A percentile compares a stretch with the other conserved stretches of the same genome.
phyloP scores from a whole-genome alignment of 2,888 invertebrate genomes.

The Amblyjoppa proteus region DNA sequence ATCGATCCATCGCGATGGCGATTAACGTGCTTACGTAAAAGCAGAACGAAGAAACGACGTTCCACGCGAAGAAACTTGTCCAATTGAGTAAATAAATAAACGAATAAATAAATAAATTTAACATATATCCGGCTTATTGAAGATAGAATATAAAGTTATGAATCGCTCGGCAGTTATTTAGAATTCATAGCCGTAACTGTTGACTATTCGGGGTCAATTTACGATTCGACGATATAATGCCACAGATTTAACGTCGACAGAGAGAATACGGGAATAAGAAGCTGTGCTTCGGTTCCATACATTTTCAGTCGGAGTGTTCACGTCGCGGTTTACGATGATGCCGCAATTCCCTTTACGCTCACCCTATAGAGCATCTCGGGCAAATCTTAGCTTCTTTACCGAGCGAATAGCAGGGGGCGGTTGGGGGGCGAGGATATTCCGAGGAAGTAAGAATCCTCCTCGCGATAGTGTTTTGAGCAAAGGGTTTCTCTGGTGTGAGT shows the following conservation, averaged over 20 bases:
- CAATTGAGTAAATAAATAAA: background rate
- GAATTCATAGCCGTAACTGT: conserved; percentile 20
- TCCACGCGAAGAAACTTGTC: no score
- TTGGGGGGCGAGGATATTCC: conserved; percentile 33
- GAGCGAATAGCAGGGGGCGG: conserved; percentile 60
- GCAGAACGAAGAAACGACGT: no score
- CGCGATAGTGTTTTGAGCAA: conserved; percentile 68
- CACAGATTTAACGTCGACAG: conserved; percentile 31
- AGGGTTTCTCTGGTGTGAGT: conserved; percentile 61
- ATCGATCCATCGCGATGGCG: no score
- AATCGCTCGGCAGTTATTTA: conserved; percentile 17
- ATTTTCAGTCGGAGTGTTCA: conserved; percentile 17
- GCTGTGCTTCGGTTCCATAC: conserved; percentile 56
- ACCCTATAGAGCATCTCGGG: conserved; percentile 60
- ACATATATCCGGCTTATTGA: background rate
- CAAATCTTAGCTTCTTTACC: conserved; percentile 81
- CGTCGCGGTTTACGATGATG: conserved; percentile 78
- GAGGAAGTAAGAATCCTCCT: conserved; percentile 61
- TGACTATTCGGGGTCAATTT: conserved; percentile 42
- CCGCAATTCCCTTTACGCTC: conserved; percentile 81
- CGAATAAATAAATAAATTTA: background rate
- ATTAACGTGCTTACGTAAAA: no score
- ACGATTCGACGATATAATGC: conserved; percentile 20
- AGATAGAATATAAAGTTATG: background rate
- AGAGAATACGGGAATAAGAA: conserved; percentile 61